These are phyloP conservation scores for Trachurus trachurus DNA, from an alignment of 2,797 vertebrate genomes.

Conservation along the genomic window DNA sequence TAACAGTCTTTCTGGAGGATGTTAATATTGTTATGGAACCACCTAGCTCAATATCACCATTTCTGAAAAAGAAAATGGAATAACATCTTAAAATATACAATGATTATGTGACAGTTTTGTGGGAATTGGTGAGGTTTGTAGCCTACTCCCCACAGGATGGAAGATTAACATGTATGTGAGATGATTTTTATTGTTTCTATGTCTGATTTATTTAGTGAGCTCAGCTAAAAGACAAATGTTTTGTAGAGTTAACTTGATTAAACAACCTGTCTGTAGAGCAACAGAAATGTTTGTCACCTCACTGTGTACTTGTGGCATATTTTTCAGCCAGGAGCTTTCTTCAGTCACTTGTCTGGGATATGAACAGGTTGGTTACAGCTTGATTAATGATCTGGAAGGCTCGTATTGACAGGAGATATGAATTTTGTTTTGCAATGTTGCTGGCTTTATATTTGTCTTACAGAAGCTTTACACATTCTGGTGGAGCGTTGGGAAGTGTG, in stretches of 20 bases:
- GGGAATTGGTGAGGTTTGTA: not conserved
- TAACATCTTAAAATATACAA: not conserved
- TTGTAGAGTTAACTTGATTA: conserved; percentile 19
- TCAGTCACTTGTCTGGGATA: conserved; percentile 10
- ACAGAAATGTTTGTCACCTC: conserved; percentile 19
- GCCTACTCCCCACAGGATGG: not conserved
- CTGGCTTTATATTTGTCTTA: conserved; percentile 26
- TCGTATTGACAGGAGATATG: conserved; percentile 44
- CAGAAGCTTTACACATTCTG: conserved; percentile 18
- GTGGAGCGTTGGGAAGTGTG: conserved; percentile 20
- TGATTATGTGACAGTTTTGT: not conserved
- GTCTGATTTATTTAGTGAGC: not conserved
- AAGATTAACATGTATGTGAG: not conserved
- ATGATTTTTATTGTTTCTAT: conserved; percentile 1
- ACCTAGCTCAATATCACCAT: not conserved
- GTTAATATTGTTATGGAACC: not conserved
- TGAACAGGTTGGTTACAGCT: conserved; percentile 29
- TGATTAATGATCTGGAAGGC: conserved; percentile 50
- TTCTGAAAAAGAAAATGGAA: not conserved
- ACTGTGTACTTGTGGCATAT: not conserved
- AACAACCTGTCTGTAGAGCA: conserved; percentile 18
- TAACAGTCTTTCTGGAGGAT: not conserved
- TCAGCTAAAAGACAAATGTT: not conserved
- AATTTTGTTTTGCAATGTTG: conserved; percentile 39
- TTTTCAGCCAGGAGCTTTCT: conserved; percentile 34